Percentiles rank a stretch among this genome's conserved stretches.
phyloP scores from a whole-genome alignment of 2,797 vertebrate species.

The Streptopelia turtur region DNA sequence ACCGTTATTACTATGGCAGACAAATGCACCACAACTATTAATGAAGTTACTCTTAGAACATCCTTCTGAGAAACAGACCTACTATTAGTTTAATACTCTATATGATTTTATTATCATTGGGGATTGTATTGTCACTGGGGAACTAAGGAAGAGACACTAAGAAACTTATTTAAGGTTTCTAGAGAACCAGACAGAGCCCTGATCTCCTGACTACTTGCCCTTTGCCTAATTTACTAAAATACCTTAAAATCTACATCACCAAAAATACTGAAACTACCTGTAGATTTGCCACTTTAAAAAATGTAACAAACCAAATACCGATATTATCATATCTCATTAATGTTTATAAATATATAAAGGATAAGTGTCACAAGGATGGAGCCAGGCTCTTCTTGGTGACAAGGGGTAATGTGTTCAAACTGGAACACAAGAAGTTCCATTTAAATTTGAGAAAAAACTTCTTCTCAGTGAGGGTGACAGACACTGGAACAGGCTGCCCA shows the following conservation, averaged over 20 bases:
- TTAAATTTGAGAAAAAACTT: too few relatives aligned
- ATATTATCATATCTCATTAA: neutral
- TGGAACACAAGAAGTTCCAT: too few relatives aligned
- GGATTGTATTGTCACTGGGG: neutral
- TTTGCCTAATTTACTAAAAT: neutral
- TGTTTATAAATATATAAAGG: too few relatives aligned
- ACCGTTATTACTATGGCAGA: neutral
- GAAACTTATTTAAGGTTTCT: neutral
- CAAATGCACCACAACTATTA: neutral
- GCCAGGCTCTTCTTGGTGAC: too few relatives aligned
- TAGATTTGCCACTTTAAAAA: neutral
- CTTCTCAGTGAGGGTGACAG: too few relatives aligned
- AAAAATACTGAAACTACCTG: neutral
- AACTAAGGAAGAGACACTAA: neutral
- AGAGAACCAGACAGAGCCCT: neutral
- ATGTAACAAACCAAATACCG: neutral
- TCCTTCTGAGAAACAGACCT: neutral
- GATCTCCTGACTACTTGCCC: neutral
- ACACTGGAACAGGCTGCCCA: too few relatives aligned
- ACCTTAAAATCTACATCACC: neutral
- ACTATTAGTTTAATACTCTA: constrained; percentile 6
- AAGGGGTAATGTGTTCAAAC: too few relatives aligned
- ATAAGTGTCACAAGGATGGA: too few relatives aligned
- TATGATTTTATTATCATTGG: neutral
- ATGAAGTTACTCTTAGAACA: neutral